phyloP scores from a whole-genome alignment of 2,797 vertebrate genomes.

The Xenentodon cancila region DNA sequence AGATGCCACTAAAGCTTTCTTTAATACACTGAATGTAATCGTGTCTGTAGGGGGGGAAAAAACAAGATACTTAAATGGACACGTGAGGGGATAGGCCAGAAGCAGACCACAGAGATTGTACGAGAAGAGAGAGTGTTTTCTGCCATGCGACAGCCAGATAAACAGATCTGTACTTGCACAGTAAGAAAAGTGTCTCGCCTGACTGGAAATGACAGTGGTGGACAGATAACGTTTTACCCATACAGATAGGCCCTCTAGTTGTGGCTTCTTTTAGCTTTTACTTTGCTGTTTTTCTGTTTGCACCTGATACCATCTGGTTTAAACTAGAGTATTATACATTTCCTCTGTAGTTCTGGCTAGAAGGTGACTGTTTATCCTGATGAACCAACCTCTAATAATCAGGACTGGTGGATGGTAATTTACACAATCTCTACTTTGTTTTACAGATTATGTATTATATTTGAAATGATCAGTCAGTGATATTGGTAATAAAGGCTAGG shows the following conservation, averaged over 20 bases:
- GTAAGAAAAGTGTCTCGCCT: constrained; percentile 3
- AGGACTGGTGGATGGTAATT: too few relatives aligned
- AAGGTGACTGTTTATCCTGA: too few relatives aligned
- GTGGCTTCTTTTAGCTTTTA: not conserved
- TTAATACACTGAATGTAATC: not conserved
- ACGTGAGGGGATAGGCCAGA: not conserved
- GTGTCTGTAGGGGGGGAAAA: constrained; percentile 8
- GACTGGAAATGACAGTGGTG: not conserved
- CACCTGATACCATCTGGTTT: too few relatives aligned
- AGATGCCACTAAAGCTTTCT: constrained; percentile 14
- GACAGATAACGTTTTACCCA: constrained; percentile 25
- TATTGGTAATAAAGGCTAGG: too few relatives aligned
- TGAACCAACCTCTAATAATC: too few relatives aligned
- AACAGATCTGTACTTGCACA: constrained; percentile 17
- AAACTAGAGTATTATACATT: too few relatives aligned
- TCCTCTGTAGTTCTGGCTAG: too few relatives aligned
- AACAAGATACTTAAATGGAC: not conserved
- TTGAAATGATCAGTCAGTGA: too few relatives aligned
- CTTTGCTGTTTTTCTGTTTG: not conserved
- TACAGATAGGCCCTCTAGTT: not conserved
- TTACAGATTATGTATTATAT: too few relatives aligned
- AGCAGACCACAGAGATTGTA: constrained; percentile 4
- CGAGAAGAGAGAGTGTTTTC: constrained; percentile 42
- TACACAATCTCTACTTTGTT: too few relatives aligned
- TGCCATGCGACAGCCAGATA: constrained; percentile 49